A percentile compares a stretch with the other conserved stretches of the same genome.
These are phyloP conservation scores for Rhinoderma darwinii DNA, from an alignment of 2,113 vertebrate species.

Conservation along the genomic window DNA sequence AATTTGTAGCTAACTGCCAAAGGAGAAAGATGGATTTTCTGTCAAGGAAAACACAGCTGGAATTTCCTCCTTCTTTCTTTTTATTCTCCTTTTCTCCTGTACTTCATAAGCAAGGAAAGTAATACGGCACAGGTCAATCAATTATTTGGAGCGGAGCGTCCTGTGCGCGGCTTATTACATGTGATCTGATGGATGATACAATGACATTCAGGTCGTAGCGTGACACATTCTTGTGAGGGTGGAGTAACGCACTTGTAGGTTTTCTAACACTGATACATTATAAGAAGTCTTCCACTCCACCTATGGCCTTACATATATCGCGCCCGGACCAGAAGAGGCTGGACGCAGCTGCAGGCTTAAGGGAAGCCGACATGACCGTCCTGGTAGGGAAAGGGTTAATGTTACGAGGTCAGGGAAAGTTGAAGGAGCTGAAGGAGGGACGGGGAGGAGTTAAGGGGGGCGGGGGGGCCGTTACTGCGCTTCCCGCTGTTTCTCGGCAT, in stretches of 20 bases:
- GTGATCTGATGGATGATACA: slow-evolving; percentile 9
- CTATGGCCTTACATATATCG: neutral
- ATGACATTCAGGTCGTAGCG: neutral
- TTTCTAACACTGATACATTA: too few relatives aligned
- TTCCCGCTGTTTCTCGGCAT: too few relatives aligned
- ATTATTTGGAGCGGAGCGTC: slow-evolving; percentile 1
- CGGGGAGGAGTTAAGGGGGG: too few relatives aligned
- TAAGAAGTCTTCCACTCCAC: neutral
- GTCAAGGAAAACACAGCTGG: slow-evolving; percentile 58
- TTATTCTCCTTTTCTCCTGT: slow-evolving; percentile 17
- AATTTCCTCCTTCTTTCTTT: slow-evolving; percentile 28
- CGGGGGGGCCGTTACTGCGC: too few relatives aligned
- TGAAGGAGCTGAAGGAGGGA: too few relatives aligned
- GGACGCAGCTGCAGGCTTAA: too few relatives aligned
- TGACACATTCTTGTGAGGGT: neutral
- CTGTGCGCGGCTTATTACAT: neutral
- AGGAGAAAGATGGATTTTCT: slow-evolving; percentile 53
- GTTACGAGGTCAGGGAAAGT: too few relatives aligned
- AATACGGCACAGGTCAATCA: neutral
- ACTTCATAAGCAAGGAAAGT: slow-evolving; percentile 9
- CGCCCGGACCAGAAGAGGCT: too few relatives aligned
- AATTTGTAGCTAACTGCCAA: slow-evolving; percentile 51
- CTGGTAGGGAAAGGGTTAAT: too few relatives aligned
- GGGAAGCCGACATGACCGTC: too few relatives aligned
- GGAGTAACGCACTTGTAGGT: too few relatives aligned